These are phyloP conservation scores for Gallinago undulata DNA, from an alignment of 2,113 vertebrate genomes.

Conservation along the genomic window DNA sequence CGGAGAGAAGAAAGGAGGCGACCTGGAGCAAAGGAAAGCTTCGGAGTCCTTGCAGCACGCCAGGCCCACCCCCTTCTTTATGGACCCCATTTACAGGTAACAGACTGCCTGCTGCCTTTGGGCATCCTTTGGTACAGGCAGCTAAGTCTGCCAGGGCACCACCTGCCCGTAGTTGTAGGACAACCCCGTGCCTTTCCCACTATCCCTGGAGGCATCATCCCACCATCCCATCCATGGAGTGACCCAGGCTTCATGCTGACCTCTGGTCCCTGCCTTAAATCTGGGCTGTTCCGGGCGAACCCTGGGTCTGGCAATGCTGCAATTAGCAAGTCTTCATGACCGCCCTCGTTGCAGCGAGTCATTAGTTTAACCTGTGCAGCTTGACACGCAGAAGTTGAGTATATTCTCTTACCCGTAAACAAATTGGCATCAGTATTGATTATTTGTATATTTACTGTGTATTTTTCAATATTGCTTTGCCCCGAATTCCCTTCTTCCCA, in stretches of 20 bases:
- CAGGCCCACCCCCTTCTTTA: constrained; percentile 96
- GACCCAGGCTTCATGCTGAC: not conserved
- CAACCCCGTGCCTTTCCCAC: not conserved
- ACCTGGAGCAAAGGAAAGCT: constrained; percentile 79
- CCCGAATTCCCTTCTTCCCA: not conserved
- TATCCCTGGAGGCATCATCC: not conserved
- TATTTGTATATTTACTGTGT: not conserved
- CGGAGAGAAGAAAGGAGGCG: constrained; percentile 84
- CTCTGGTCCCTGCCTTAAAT: not conserved
- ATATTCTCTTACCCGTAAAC: not conserved
- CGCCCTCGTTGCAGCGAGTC: fast-evolving
- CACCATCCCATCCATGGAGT: not conserved
- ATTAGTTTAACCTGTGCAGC: not conserved
- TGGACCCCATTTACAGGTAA: constrained; percentile 99
- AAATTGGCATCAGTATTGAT: not conserved
- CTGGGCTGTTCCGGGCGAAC: not conserved
- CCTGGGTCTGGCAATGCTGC: fast-evolving
- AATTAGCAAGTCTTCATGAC: not conserved
- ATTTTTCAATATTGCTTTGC: not conserved
- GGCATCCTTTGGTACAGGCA: not conserved
- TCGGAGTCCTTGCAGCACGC: constrained; percentile 91
- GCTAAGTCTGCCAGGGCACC: not conserved
- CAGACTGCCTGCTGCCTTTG: not conserved
- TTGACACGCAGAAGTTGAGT: not conserved
- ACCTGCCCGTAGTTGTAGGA: not conserved